Evolutionary conservation across 35 echinoderm and acorn worm species (phyloP).

Genomic region (Apostichopus californicus): DNA sequence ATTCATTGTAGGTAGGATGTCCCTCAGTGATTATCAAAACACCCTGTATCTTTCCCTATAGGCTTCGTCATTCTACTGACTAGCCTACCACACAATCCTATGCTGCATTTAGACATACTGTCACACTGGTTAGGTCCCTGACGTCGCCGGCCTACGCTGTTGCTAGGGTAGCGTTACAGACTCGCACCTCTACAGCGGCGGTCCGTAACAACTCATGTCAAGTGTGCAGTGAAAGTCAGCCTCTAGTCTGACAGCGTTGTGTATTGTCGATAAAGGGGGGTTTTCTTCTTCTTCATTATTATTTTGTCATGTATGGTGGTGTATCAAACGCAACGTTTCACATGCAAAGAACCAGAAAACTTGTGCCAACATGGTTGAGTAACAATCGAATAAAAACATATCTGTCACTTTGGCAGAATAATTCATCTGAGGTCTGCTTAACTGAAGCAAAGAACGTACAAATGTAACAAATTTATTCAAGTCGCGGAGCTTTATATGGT

Average conservation of each 20-base stretch:
- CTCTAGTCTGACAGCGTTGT: constrained; percentile 30
- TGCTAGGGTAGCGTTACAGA: constrained; percentile 41
- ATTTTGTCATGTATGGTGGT: constrained; percentile 41
- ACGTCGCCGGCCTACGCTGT: constrained; percentile 1
- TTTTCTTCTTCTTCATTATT: neutral
- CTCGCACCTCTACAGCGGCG: constrained; percentile 35
- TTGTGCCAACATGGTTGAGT: constrained; percentile 47
- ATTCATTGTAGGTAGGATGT: neutral
- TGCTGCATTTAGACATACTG: constrained; percentile 4
- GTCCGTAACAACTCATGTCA: constrained; percentile 40
- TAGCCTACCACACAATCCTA: constrained; percentile 25
- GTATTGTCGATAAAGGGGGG: constrained; percentile 12
- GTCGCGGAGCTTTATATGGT: no score
- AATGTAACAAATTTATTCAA: no score
- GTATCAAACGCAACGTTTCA: constrained; percentile 45
- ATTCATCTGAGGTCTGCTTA: neutral
- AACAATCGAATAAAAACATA: constrained; percentile 40
- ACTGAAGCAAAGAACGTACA: no score
- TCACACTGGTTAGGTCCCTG: constrained; percentile 28
- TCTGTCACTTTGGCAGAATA: constrained; percentile 15
- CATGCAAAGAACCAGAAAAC: constrained; percentile 51
- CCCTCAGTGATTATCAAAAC: constrained; percentile 36
- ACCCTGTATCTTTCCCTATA: constrained; percentile 11
- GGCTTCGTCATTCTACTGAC: neutral
- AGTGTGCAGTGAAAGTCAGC: constrained; percentile 8